Conservation (phyloP, 2,888 invertebrate species). For the Pristionchus fissidentatus region DNA sequence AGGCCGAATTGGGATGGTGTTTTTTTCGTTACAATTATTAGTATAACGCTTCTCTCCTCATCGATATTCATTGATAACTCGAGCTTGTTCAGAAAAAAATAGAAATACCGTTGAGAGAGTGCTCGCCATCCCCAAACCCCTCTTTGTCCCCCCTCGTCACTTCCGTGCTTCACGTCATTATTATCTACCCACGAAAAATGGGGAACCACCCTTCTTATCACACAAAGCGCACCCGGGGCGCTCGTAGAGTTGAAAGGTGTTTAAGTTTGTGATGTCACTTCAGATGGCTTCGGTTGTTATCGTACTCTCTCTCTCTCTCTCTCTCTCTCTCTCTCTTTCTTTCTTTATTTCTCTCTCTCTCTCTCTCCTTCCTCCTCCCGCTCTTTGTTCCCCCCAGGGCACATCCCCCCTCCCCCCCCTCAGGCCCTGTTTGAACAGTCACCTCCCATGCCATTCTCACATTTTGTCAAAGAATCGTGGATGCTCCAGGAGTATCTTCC, state of each 20-base stretch:
- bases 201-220: neutral
- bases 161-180: too few relatives aligned
- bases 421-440: neutral
- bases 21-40: too few relatives aligned
- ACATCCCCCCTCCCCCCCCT: neutral
- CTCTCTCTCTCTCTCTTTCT: too few relatives aligned
- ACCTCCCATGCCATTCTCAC: slow-evolving; percentile 31
- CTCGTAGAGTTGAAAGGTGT: too few relatives aligned
- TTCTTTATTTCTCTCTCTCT: too few relatives aligned
- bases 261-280: neutral
- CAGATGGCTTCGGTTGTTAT: neutral
- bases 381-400: neutral
- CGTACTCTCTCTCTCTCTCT: neutral
- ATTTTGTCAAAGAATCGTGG: slow-evolving; percentile 21
- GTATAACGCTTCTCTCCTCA: too few relatives aligned
- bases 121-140: too few relatives aligned
- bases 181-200: neutral
- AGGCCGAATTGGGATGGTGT: too few relatives aligned
- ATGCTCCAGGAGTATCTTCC: slow-evolving; percentile 8
- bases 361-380: neutral
- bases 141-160: too few relatives aligned
- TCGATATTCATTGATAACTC: too few relatives aligned
- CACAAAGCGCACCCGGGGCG: neutral
- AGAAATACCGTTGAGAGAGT: too few relatives aligned
- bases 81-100: too few relatives aligned